Evolutionary conservation across 1,140 invertebrate species (phyloP).

Genomic region (Drosophila tropicalis): DNA sequence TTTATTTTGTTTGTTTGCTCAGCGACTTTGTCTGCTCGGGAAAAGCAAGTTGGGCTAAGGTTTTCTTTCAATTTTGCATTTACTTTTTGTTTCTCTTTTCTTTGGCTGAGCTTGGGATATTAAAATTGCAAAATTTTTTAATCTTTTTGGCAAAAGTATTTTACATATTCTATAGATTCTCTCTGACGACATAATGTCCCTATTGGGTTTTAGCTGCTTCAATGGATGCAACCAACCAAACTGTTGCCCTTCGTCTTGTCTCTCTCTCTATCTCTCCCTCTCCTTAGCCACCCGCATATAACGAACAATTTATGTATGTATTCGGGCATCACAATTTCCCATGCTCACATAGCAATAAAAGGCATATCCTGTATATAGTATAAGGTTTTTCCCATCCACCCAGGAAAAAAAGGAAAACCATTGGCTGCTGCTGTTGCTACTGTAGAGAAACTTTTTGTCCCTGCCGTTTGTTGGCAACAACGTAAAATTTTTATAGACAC

Average conservation of each 20-base stretch:
- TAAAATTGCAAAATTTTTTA: conserved; percentile 80
- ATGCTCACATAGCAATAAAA: conserved; percentile 71
- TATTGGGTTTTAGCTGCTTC: conserved; percentile 59
- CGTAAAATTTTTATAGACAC: conserved; percentile 81
- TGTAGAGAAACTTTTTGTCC: conserved; percentile 75
- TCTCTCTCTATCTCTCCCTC: not conserved
- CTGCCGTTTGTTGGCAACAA: conserved; percentile 55
- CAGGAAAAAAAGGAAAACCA: conserved; percentile 14
- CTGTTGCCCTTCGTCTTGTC: too few relatives aligned
- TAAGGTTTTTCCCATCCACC: conserved; percentile 46
- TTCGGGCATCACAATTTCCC: conserved; percentile 73
- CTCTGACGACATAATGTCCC: conserved; percentile 65
- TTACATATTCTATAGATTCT: conserved; percentile 78
- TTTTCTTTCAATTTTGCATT: conserved; percentile 3
- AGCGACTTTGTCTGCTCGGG: conserved; percentile 64
- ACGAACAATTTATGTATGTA: conserved; percentile 76
- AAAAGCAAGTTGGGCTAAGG: conserved; percentile 9
- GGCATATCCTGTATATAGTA: conserved; percentile 67
- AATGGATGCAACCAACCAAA: not conserved
- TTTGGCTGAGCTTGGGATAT: conserved; percentile 46
- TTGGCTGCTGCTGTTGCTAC: conserved; percentile 39
- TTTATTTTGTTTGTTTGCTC: conserved; percentile 68
- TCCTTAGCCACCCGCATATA: conserved; percentile 37
- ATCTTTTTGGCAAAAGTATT: conserved; percentile 71
- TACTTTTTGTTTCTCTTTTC: conserved; percentile 7